Evolutionary conservation across 2,113 vertebrate species (phyloP), one percentile per base, ranked within the genome.

Genomic region (Zapus hudsonius): DNA sequence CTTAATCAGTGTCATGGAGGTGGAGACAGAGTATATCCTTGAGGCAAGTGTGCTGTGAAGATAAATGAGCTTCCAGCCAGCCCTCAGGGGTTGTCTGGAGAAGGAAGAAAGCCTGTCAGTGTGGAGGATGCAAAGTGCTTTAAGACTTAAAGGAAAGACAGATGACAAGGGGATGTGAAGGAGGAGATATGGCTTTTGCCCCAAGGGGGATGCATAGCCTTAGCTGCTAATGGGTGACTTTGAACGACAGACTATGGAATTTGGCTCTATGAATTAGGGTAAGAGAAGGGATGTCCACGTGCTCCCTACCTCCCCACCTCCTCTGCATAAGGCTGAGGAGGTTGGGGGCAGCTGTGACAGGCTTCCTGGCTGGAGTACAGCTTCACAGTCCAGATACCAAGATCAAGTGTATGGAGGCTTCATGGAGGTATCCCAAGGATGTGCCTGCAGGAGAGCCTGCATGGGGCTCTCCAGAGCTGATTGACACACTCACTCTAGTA

Each of bases 371-470:
- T 44, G 33, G 13, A 31, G 10, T 11, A 7, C n/a, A 63, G 25
- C 59, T 6, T 33, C 76, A 75, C n/a, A 76, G 47, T 63, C 40
- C 17, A 22, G 29, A 10, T 72, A 38, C 19, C 88, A 70, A 84
- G 59, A n/a, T 25, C 22, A 31, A 33, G 4, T 8, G 52, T 76
- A 42, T 17, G 4, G 2, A 64, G 44, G 59, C 23, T 67, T 29
- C n/a, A 0, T 0, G 1, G 76, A 55, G 82, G 61, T 8, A 6
- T 5, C 20, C 13, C 47, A 33, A 3, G 23, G n/a, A 2, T 31
- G 17, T 44, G 13, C 44, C 72, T 87, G 36, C 72, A 47, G 23
- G 33, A 82, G 75, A 31, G 17, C 15, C 7, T 72, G 47, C 38
- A 27, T 19, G 0, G 2, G 11, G 9, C 8, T 78, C 8, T 12